A percentile compares a stretch with the other conserved stretches of the same genome.
These are phyloP conservation scores for Motacilla tschutschensis DNA, from an alignment of 2,113 vertebrate genomes.

Conservation along the genomic window DNA sequence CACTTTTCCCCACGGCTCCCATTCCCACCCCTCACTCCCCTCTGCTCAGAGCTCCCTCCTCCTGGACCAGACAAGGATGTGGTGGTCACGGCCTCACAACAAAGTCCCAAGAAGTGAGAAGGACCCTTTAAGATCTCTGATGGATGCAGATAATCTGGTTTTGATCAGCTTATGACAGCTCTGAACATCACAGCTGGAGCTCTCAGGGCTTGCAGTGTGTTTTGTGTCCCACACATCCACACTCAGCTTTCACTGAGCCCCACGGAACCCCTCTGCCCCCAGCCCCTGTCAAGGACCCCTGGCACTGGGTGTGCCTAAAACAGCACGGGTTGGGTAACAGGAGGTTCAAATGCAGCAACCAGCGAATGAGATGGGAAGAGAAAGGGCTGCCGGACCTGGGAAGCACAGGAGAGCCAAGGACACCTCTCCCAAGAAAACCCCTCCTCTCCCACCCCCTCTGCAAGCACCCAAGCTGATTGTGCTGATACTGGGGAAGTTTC, in stretches of 20 bases:
- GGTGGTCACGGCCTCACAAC: background rate
- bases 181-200: background rate
- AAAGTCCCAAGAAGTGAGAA: background rate
- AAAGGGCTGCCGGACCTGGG: background rate
- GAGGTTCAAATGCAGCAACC: rapidly evolving
- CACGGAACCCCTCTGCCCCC: rapidly evolving
- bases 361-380: background rate
- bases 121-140: background rate
- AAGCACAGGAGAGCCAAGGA: background rate
- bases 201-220: background rate
- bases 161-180: background rate
- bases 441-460: background rate
- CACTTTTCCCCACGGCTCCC: background rate
- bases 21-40: background rate
- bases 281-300: background rate
- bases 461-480: background rate
- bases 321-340: rapidly evolving
- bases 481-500: background rate
- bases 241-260: background rate
- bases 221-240: background rate
- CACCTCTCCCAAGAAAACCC: background rate
- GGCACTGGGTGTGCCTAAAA: background rate
- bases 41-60: background rate
- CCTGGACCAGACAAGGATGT: background rate
- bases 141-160: background rate